Conservation (phyloP, 2,888 invertebrate genomes). For the Nomada hirtipes region DNA sequence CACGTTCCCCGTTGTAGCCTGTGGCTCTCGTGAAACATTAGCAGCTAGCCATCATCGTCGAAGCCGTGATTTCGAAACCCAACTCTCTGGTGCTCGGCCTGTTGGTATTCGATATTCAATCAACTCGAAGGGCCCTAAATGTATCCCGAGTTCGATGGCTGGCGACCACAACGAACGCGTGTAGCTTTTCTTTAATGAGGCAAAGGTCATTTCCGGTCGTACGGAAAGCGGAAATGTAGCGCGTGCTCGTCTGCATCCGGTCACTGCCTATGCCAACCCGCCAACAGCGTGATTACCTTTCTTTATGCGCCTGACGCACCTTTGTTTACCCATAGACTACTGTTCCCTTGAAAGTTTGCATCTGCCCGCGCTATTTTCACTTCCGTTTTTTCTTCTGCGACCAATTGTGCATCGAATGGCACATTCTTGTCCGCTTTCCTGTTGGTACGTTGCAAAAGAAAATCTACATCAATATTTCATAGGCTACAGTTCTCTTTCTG, state of each 20-base stretch:
- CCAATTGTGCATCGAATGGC: background rate
- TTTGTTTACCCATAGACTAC: constrained; percentile 31
- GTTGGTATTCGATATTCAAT: constrained; percentile 18
- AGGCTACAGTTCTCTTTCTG: background rate
- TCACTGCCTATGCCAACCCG: constrained; percentile 36
- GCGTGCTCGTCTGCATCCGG: constrained; percentile 78
- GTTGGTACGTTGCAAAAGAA: background rate
- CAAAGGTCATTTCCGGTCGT: constrained; percentile 78
- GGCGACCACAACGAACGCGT: constrained; percentile 53
- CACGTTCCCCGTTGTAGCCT: background rate
- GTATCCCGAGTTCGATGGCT: constrained; percentile 1
- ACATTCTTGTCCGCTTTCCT: background rate
- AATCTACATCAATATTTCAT: background rate
- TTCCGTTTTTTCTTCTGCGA: background rate
- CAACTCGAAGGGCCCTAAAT: background rate
- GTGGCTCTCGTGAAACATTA: constrained; percentile 18
- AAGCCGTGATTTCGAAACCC: constrained; percentile 5
- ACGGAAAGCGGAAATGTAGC: constrained; percentile 75
- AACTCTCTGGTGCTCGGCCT: background rate
- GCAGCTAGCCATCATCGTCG: background rate
- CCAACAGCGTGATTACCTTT: constrained; percentile 11
- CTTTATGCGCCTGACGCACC: constrained; percentile 25
- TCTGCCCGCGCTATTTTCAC: background rate
- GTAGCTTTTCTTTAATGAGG: constrained; percentile 73
- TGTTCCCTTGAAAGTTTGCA: background rate